Conservation (phyloP, 1,140 invertebrate genomes). For the Rhizoglyphus robini region DNA sequence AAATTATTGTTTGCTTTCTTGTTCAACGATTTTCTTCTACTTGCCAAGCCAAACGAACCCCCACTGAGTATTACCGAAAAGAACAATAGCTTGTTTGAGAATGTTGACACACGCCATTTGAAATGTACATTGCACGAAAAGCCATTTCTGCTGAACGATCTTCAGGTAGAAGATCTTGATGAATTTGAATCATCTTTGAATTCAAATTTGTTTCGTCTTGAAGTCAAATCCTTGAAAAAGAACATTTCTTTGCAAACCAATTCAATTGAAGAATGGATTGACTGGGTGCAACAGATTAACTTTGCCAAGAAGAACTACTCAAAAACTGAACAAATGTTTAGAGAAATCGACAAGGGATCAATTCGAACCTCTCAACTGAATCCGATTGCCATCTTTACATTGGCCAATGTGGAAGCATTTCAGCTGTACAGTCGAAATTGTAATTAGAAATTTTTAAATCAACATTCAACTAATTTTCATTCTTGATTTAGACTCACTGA, state of each 20-base stretch:
- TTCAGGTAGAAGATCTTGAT: conserved; percentile 28
- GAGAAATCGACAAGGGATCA: too few relatives aligned
- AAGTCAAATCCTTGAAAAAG: too few relatives aligned
- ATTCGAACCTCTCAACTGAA: too few relatives aligned
- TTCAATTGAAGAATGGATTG: neutral
- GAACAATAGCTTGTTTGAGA: too few relatives aligned
- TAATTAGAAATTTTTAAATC: neutral
- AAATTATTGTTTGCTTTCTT: conserved; percentile 63
- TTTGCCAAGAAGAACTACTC: too few relatives aligned
- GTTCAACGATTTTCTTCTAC: conserved; percentile 63
- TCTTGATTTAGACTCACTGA: conserved; percentile 7
- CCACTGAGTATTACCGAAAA: too few relatives aligned
- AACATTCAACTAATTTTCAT: too few relatives aligned
- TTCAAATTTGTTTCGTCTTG: neutral
- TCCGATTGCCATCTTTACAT: neutral
- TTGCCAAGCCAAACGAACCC: conserved; percentile 30
- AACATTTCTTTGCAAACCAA: neutral
- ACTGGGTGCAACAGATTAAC: neutral
- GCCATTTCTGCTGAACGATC: conserved; percentile 57
- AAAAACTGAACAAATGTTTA: too few relatives aligned
- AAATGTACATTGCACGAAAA: conserved; percentile 64
- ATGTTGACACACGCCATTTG: too few relatives aligned
- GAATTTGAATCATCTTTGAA: neutral
- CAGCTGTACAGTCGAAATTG: conserved; percentile 14
- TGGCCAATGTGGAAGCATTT: neutral